Evolutionary conservation across 2,113 vertebrate genomes (phyloP), one percentile per base, ranked within the genome.

Genomic region (Sula dactylatra): DNA sequence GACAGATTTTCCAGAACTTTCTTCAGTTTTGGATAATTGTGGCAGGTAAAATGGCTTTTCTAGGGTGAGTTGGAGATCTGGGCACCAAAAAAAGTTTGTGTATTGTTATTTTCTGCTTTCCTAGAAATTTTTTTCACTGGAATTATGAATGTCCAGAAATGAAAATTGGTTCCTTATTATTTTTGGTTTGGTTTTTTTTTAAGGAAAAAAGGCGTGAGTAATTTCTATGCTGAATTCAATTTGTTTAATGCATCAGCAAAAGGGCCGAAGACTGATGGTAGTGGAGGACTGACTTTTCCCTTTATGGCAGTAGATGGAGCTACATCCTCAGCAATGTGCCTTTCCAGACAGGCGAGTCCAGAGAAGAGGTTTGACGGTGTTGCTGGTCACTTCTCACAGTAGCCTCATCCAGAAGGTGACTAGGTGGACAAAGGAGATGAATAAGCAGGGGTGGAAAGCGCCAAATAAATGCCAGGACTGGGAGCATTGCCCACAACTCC

Each of bases 221-320:
- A 26, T 87, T 79, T 87, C 49, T 45, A 5, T 20, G 18, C 10
- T 32, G 42, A 38, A 15, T 49, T 86, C 9, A 6, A 3, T 67
- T 54, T 49, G 12, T 36, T 80, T 22, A 44, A 58, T 12, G 6
- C 38, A 27, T 6, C 9, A 2, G 11, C 16, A 66, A 18, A 72
- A 36, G 5, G 11, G 14, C 12, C 15, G 12, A 2, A 24, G 6
- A 6, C 10, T 38, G 56, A 21, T 9, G 29, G 5, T 20, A 17
- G 6, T 13, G 31, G 13, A 69, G n/a, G 8, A 8, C 32, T 91
- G 94, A 25, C n/a, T 40, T 95, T 79, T 94, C 73, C 13, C 34
- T 85, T 71, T 54, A 4, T 0, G 87, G 11, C 96, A 90, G 84
- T 42, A 97, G 96, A 93, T 97, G 96, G 96, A 82, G 95, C 96